Evolutionary conservation across 2,797 vertebrate species (phyloP), one percentile per base, ranked within the genome.

Genomic region (Okamejei kenojei): DNA sequence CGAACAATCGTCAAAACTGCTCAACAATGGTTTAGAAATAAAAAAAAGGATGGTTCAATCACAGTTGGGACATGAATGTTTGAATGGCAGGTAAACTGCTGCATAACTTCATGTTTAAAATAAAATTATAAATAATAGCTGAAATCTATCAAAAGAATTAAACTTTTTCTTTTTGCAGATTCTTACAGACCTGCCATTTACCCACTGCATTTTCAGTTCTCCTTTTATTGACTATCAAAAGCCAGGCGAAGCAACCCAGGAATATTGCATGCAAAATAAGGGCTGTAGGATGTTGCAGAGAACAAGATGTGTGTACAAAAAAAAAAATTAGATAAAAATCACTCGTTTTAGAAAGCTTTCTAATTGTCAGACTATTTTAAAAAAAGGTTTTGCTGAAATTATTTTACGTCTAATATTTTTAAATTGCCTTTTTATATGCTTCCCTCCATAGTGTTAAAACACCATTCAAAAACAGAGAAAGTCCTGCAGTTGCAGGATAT

Each of bases 201-300:
- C 58, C 63, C 15, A 13, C 82, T 63, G 82, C 82, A 86, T 86
- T 86, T 86, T 86, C 84, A 65, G 29, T 86, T n/a, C 15, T 86
- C 32, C 15, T 19, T 32, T 65, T 88, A 88, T 21, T 38, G 35
- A 79, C 2, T 32, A 35, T 68, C 63, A 65, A 19, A 21, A 58
- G 32, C n/a, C n/a, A 88, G 45, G 45, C 0, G 5, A 61, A 58
- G 73, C 73, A 76, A 29, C 61, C 8, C 23, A 82, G 13, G 32
- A 13, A 78, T 29, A 23, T 2, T 29, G 58, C 15, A 26, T 86
- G n/a, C 15, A 19, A 65, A 88, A 68, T 65, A 32, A 88, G 1
- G 29, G 17, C 32, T 68, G 15, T 21, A 88, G 38, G 61, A 19
- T 2, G 3, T 10, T 68, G 21, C 11, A 29, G 82, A 88, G 17